phyloP scores from a whole-genome alignment of 92 coral and sea anemone species.

The Micromussa lordhowensis region DNA sequence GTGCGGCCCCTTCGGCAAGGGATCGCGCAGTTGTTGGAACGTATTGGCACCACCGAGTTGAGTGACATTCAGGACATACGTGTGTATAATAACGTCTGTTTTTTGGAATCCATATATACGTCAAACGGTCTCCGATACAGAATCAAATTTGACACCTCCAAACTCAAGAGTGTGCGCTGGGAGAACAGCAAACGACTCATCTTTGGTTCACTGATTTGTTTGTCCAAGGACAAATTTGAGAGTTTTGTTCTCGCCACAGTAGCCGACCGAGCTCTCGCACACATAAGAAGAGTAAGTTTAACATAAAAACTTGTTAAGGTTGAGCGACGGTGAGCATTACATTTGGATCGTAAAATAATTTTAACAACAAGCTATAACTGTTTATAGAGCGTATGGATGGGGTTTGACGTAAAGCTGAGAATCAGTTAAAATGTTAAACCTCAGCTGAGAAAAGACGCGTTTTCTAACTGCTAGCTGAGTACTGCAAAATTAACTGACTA shows the following conservation, averaged over 20 bases:
- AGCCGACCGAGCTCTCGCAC: conserved; percentile 74
- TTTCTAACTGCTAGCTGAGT: too few species aligned
- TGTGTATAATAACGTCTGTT: conserved; percentile 72
- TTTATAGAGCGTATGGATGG: too few species aligned
- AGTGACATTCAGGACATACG: conserved; percentile 63
- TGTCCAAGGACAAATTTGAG: conserved; percentile 89
- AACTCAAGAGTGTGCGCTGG: conserved; percentile 75
- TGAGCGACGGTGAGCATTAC: too few species aligned
- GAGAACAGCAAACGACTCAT: conserved; percentile 94
- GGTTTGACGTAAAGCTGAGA: too few species aligned
- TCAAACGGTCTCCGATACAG: conserved; percentile 68
- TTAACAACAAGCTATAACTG: too few species aligned
- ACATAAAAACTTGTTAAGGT: too few species aligned
- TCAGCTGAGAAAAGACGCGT: too few species aligned
- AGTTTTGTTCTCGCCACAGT: conserved; percentile 85
- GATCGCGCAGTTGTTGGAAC: conserved; percentile 63
- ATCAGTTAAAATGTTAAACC: too few species aligned
- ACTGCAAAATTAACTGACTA: too few species aligned
- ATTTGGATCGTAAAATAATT: too few species aligned
- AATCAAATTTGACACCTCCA: conserved; percentile 78
- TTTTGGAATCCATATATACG: conserved; percentile 72
- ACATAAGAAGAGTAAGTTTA: conserved; percentile 64
- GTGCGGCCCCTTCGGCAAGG: conserved; percentile 90
- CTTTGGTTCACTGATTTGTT: conserved; percentile 89
- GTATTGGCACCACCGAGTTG: conserved; percentile 30